These are phyloP conservation scores for Alcis repandata DNA, from an alignment of 2,888 invertebrate genomes.

Conservation along the genomic window DNA sequence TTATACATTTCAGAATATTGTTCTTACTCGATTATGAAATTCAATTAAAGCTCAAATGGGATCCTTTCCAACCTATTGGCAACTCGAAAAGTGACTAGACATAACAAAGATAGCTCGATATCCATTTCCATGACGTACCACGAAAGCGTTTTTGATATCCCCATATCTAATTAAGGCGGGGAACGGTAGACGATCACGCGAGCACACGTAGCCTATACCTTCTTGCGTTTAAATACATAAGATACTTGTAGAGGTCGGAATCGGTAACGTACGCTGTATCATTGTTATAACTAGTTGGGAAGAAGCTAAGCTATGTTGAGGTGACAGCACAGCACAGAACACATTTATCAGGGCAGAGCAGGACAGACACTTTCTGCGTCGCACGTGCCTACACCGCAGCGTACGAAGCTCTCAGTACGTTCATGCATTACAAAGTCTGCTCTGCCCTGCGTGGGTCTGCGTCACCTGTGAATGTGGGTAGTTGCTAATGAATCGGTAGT, in stretches of 20 bases:
- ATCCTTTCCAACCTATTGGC: not conserved
- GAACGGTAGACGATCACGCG: conserved; percentile 47
- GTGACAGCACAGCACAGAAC: no score
- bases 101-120: not conserved
- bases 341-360: no score
- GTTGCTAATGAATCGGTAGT: conserved; percentile 38
- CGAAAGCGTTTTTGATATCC: conserved; percentile 22
- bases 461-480: not conserved
- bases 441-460: no score
- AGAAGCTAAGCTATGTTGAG: no score
- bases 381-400: no score
- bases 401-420: no score
- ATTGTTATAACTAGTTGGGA: not conserved
- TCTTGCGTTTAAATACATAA: not conserved
- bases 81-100: not conserved
- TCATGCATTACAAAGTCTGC: no score
- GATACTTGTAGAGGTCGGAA: not conserved
- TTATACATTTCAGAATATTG: no score
- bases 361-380: no score
- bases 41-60: not conserved
- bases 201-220: conserved; percentile 9
- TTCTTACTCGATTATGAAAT: not conserved
- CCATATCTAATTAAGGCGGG: conserved; percentile 35
- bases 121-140: not conserved
- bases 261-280: not conserved